phyloP scores from a whole-genome alignment of 1,140 invertebrate species.

The Drepana arcuata region DNA sequence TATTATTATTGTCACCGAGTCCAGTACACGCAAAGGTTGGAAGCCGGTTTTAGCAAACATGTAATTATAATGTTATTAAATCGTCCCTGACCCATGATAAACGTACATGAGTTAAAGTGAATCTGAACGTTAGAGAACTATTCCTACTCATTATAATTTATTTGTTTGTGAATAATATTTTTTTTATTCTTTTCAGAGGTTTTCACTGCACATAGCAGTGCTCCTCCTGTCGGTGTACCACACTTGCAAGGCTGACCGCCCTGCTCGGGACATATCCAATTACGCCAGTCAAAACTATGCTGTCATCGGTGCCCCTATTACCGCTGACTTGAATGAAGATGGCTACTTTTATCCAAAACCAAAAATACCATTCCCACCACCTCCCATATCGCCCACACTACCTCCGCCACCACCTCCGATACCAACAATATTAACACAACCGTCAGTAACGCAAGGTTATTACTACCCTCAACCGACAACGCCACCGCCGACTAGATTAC shows the following conservation, averaged over 20 bases:
- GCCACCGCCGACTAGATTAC: too few species aligned
- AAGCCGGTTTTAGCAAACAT: too few species aligned
- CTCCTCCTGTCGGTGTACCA: conserved; percentile 49
- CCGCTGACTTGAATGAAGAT: conserved; percentile 46
- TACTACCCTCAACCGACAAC: too few species aligned
- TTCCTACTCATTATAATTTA: too few species aligned
- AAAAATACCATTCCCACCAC: conserved; percentile 43
- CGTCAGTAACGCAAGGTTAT: conserved; percentile 13
- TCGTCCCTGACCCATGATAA: too few species aligned
- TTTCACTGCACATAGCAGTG: conserved; percentile 57
- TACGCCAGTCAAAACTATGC: conserved; percentile 49
- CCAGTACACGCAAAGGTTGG: too few species aligned
- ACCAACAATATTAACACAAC: conserved; percentile 8
- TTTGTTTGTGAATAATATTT: too few species aligned
- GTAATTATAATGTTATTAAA: too few species aligned
- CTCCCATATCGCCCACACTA: conserved; percentile 9
- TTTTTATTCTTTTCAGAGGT: conserved; percentile 44
- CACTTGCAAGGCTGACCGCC: conserved; percentile 41
- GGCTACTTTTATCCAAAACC: conserved; percentile 62
- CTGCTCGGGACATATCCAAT: conserved; percentile 31
- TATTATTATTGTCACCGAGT: too few species aligned
- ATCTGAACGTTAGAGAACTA: too few species aligned
- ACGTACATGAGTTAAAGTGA: too few species aligned
- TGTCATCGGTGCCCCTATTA: conserved; percentile 40
- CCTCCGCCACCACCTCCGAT: conserved; percentile 7